Base-by-base conservation (phyloP, 2,888 invertebrate species). In the Lycophotia porphyrea region DNA sequence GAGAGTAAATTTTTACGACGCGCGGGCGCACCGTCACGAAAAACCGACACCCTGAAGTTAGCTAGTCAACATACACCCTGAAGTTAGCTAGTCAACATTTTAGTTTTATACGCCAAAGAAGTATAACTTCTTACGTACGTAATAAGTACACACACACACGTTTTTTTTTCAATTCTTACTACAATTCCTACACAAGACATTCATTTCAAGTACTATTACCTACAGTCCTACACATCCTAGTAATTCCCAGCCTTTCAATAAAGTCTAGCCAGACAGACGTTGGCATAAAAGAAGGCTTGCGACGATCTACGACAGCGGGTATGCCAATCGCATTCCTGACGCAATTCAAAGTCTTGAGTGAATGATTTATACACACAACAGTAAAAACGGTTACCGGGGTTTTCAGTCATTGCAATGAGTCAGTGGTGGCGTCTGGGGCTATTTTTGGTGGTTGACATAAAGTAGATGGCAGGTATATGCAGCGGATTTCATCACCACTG, bases 291-390 rank as follows among this genome's bases (percentile, higher is more conserved):
- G 18, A 13, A 58, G 65, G 72, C 55, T 73, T 74, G 34, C 49
- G 65, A 60, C 74, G 55, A 49, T 55, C 72, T 65, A 39, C 49
- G 5, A 9, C 67, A 21, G 55, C 49, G 49, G 52, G 76, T 81
- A 67, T 81, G 70, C 70, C 76, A 76, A 58, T 73, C 47, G 49
- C 76, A 82, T 82, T 85, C 76, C 31, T 11, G 31, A 55, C 67
- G 70, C 18, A 44, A 42, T n/a, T 66, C 18, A 27, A 36, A 61
- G 58, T 55, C 68, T 61, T 52, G 34, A 68, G 21, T 36, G 84
- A 81, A 67, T 58, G 72, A 85, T 82, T 85, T 60, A 76, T 13
- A 42, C 55, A n/a, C 52, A 68, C 31, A 9, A 24, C 31, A 27
- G 55, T 49, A 31, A 52, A 31, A 52, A 55, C 15, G 15, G 31